Base-by-base conservation (phyloP, 2,113 vertebrate genomes). In the Alethe castanea region DNA sequence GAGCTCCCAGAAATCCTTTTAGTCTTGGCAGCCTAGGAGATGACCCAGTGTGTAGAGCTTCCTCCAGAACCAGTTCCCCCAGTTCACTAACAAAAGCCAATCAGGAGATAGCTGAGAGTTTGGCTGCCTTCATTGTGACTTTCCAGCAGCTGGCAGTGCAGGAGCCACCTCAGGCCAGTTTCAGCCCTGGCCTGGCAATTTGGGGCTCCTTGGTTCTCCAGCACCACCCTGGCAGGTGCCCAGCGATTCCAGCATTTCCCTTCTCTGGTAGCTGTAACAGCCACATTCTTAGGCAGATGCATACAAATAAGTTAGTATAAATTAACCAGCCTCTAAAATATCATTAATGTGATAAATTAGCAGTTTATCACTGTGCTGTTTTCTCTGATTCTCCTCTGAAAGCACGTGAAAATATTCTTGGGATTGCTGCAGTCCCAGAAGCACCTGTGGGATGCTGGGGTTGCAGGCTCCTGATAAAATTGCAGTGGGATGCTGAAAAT, bases 241-340 rank as follows among this genome's bases (percentile, higher is more conserved):
- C 0, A 1, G 19, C 14, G 35, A 11, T 56, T 59, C 35, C 4
- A 2, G 8, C 0, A 0, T 45, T 88, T 71, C 29, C 11, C 5
- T 62, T 56, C 11, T 71, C 6, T 59, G 19, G 8, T 35, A 26
- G 7, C 28, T 79, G 8, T 16, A 52, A 29, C 29, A 67, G 28
- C 14, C 42, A 45, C 17, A 1, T 25, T 77, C 42, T 76, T 33
- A 48, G 23, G 42, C 13, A 77, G 28, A 44, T 28, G 23, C 23
- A 16, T 31, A 9, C 7, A 38, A 47, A 45, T 18, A 44, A 45
- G 15, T 81, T 5, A 1, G 10, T 29, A 42, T 38, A 33, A 67
- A 70, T 54, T 31, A 86, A 26, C 35, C 12, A 40, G 33, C 25
- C 17, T 65, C 53, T 86, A 47, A 26, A 26, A 64, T 31, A 25